Conservation (phyloP, 2,797 vertebrate species). For the Gadopsis bispinosus region DNA sequence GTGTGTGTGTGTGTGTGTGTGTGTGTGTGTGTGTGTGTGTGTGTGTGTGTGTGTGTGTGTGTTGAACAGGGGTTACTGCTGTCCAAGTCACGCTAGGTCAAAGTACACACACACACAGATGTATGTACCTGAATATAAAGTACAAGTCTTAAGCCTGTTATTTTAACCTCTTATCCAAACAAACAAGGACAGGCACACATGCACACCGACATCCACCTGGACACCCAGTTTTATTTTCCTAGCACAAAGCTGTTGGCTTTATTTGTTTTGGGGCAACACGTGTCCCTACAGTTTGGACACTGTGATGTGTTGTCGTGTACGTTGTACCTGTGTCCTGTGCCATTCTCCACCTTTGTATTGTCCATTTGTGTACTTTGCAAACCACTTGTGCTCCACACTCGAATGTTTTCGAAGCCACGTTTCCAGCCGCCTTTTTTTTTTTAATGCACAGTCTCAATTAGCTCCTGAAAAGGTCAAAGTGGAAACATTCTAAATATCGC, state of each 20-base stretch:
- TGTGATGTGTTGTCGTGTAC: neutral
- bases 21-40: neutral
- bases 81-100: neutral
- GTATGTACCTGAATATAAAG: neutral
- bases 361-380: too few species aligned
- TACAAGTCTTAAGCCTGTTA: neutral
- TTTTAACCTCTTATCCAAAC: neutral
- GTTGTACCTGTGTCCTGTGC: too few species aligned
- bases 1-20: slow-evolving; percentile 2
- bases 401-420: too few species aligned
- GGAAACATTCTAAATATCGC: too few species aligned
- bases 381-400: too few species aligned
- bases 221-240: neutral
- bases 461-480: too few species aligned
- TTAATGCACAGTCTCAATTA: too few species aligned
- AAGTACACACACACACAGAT: neutral
- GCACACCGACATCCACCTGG: neutral
- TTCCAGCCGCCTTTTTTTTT: too few species aligned
- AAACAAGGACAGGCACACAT: neutral
- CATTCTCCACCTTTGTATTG: too few species aligned
- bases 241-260: neutral
- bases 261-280: neutral
- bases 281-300: neutral
- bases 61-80: neutral
- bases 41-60: neutral